These are phyloP conservation scores for Callyntrura guangdongensis DNA, from an alignment of 2,888 invertebrate species.

Conservation along the genomic window DNA sequence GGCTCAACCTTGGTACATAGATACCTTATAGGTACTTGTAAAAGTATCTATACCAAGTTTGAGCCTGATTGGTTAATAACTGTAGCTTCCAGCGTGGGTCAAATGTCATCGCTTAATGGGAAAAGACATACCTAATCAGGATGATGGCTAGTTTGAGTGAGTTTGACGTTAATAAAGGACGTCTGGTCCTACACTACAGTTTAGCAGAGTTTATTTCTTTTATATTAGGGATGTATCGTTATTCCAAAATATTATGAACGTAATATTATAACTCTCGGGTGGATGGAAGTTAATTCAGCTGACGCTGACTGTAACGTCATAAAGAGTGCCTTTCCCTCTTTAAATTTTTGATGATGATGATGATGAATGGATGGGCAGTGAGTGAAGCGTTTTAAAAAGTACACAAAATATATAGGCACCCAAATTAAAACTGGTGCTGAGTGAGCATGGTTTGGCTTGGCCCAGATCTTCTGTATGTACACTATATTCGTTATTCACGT, in stretches of 20 bases:
- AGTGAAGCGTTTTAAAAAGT: neutral
- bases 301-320: constrained; percentile 20
- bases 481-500: neutral
- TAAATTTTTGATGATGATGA: constrained; percentile 21
- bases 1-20: too few relatives aligned
- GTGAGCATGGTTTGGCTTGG: constrained; percentile 33
- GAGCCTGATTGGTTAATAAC: too few relatives aligned
- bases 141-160: too few relatives aligned
- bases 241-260: neutral
- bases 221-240: too few relatives aligned
- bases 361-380: constrained; percentile 8
- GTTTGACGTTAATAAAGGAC: too few relatives aligned
- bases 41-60: too few relatives aligned
- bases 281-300: constrained; percentile 50
- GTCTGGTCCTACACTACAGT: too few relatives aligned
- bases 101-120: too few relatives aligned
- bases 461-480: constrained; percentile 61
- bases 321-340: constrained; percentile 45
- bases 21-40: too few relatives aligned
- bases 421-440: neutral
- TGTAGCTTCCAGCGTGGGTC: too few relatives aligned
- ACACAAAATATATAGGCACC: neutral
- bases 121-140: too few relatives aligned
- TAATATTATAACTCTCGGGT: neutral
- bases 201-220: too few relatives aligned